Evolutionary conservation across 2,888 invertebrate genomes (phyloP).

Genomic region (Cataglyphis altisquamis): DNA sequence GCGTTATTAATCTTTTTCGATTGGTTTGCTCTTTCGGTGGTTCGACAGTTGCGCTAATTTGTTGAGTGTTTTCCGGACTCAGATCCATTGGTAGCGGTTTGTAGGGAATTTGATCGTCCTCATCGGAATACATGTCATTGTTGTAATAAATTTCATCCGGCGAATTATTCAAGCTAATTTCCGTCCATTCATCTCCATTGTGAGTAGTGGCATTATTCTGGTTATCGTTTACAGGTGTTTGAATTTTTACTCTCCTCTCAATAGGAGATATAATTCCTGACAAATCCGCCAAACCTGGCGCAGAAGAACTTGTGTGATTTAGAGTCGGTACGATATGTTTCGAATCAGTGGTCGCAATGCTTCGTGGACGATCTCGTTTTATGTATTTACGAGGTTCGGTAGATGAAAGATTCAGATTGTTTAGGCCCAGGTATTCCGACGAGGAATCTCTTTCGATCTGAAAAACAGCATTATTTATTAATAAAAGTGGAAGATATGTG

Average conservation of each 20-base stretch:
- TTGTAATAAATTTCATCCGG: slow-evolving; percentile 89
- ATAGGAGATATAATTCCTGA: slow-evolving; percentile 76
- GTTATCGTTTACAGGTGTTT: slow-evolving; percentile 72
- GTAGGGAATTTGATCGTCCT: slow-evolving; percentile 86
- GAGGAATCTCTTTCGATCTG: slow-evolving; percentile 81
- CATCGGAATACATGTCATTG: slow-evolving; percentile 87
- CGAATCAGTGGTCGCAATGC: slow-evolving; percentile 79
- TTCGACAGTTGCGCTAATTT: slow-evolving; percentile 68
- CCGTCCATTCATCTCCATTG: slow-evolving; percentile 90
- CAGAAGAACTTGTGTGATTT: slow-evolving; percentile 78
- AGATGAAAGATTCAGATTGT: slow-evolving; percentile 81
- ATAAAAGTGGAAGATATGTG: not conserved
- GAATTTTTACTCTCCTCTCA: slow-evolving; percentile 78
- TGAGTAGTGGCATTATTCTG: slow-evolving; percentile 69
- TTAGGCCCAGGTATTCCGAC: slow-evolving; percentile 83
- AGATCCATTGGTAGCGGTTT: slow-evolving; percentile 85
- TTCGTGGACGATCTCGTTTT: slow-evolving; percentile 83
- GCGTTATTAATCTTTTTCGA: slow-evolving; percentile 84
- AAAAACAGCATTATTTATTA: not conserved
- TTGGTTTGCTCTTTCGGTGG: slow-evolving; percentile 74
- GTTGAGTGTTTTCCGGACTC: slow-evolving; percentile 81
- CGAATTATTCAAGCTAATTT: slow-evolving; percentile 91
- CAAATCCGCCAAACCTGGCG: slow-evolving; percentile 81
- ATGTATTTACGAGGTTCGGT: slow-evolving; percentile 84
- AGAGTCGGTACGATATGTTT: slow-evolving; percentile 78